A percentile compares a stretch with the other conserved stretches of the same genome.
These are phyloP conservation scores for Ceratina calcarata DNA, from an alignment of 1,140 invertebrate species.

Conservation along the genomic window DNA sequence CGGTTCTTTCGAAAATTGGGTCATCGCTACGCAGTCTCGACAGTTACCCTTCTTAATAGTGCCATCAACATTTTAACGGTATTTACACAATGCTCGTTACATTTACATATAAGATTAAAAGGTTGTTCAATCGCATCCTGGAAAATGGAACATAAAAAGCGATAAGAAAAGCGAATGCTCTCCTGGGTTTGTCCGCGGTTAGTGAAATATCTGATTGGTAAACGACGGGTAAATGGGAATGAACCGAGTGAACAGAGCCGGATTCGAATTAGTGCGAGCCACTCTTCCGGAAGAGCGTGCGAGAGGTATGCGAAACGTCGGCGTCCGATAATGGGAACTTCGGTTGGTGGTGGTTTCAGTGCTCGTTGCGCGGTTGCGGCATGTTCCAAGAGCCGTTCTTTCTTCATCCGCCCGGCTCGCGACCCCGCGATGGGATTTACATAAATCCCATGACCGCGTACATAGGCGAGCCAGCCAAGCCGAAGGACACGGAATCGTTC, in stretches of 20 bases:
- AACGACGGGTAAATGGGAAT: too few species aligned
- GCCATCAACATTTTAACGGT: too few species aligned
- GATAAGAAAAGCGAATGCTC: too few species aligned
- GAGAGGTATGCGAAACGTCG: slow-evolving; percentile 34
- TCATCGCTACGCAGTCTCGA: too few species aligned
- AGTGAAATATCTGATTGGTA: too few species aligned
- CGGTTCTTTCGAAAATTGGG: too few species aligned
- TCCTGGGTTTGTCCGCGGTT: too few species aligned
- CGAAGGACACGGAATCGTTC: slow-evolving; percentile 85
- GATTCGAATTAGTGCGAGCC: slow-evolving; percentile 5
- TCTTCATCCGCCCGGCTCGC: slow-evolving; percentile 77
- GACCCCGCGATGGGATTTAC: slow-evolving; percentile 88
- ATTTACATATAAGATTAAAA: too few species aligned
- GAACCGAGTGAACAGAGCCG: background rate
- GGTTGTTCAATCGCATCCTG: too few species aligned
- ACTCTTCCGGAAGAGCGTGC: slow-evolving; percentile 38
- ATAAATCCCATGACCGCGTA: slow-evolving; percentile 88
- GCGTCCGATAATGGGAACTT: slow-evolving; percentile 21
- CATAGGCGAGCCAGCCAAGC: slow-evolving; percentile 69
- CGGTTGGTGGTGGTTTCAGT: slow-evolving; percentile 61
- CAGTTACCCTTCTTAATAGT: too few species aligned
- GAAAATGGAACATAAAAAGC: too few species aligned
- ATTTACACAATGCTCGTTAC: too few species aligned
- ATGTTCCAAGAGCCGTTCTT: slow-evolving; percentile 80
- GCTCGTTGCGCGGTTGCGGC: slow-evolving; percentile 71